Conservation (phyloP, 1,140 invertebrate species). For the silkworm (Bombyx mori) region DNA sequence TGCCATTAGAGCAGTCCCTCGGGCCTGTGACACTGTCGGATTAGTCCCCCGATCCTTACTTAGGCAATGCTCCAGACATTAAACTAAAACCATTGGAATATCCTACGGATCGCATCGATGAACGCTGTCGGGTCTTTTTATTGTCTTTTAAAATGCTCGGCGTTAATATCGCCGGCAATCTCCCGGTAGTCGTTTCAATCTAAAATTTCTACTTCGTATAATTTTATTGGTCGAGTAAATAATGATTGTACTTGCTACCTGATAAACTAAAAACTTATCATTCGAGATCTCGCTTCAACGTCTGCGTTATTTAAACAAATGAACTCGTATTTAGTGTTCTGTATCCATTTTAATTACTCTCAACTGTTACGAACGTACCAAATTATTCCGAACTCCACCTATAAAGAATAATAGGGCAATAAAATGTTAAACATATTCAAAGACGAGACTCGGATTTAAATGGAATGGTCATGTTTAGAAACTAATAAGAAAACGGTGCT, state of each 20-base stretch:
- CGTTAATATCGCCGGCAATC: too few relatives aligned
- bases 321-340: slow-evolving; percentile 1
- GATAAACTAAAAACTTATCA: too few relatives aligned
- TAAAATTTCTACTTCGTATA: too few relatives aligned
- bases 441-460: slow-evolving; percentile 42
- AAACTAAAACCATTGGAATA: background rate
- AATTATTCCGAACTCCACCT: slow-evolving; percentile 31
- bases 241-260: too few relatives aligned
- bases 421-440: slow-evolving; percentile 44
- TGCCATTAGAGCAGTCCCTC: slow-evolving; percentile 21
- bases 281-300: too few relatives aligned
- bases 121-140: background rate
- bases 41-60: slow-evolving; percentile 12
- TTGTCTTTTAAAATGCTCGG: too few relatives aligned
- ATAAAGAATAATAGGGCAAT: slow-evolving; percentile 42
- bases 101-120: slow-evolving; percentile 1
- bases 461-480: slow-evolving; percentile 55
- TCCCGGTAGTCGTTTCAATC: too few relatives aligned
- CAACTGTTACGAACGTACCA: slow-evolving; percentile 15
- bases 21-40: slow-evolving; percentile 22
- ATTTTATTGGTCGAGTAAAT: too few relatives aligned
- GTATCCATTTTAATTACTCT: slow-evolving; percentile 7
- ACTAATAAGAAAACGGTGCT: slow-evolving; percentile 46
- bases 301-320: too few relatives aligned
- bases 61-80: slow-evolving; percentile 4